Evolutionary conservation across 2,113 vertebrate genomes (phyloP).

Genomic region (Rhombomys opimus): DNA sequence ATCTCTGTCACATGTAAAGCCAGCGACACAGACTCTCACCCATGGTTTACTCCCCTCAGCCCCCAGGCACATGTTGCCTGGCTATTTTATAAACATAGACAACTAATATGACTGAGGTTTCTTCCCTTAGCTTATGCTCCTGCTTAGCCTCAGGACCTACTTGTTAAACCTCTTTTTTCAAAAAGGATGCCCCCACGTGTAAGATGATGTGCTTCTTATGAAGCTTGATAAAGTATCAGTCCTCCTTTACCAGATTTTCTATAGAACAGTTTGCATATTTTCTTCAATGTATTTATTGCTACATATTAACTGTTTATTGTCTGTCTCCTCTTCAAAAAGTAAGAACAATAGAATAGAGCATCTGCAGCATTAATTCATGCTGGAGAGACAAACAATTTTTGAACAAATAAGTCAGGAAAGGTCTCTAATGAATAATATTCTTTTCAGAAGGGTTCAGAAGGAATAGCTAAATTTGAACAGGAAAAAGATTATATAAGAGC

Average conservation of each 20-base stretch:
- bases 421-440: neutral
- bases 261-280: neutral
- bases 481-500: neutral
- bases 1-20: neutral
- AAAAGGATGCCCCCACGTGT: neutral
- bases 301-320: neutral
- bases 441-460: neutral
- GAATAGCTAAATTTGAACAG: constrained; percentile 9
- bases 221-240: neutral
- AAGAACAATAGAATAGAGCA: neutral
- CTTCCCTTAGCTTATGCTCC: neutral
- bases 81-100: neutral
- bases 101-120: neutral
- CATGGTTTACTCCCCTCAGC: neutral
- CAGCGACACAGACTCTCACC: neutral
- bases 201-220: neutral
- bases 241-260: neutral
- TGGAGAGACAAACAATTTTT: neutral
- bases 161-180: neutral
- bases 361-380: neutral
- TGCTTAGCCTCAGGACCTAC: neutral
- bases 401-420: neutral
- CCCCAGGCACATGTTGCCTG: accelerated
- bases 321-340: neutral
- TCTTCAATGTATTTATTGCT: neutral